A percentile compares a stretch with the other conserved stretches of the same genome.
Evolutionary conservation across 30 jellyfish, hydroid and myxozoan species (phyloP).

Genomic region (Chironex yamaguchii): DNA sequence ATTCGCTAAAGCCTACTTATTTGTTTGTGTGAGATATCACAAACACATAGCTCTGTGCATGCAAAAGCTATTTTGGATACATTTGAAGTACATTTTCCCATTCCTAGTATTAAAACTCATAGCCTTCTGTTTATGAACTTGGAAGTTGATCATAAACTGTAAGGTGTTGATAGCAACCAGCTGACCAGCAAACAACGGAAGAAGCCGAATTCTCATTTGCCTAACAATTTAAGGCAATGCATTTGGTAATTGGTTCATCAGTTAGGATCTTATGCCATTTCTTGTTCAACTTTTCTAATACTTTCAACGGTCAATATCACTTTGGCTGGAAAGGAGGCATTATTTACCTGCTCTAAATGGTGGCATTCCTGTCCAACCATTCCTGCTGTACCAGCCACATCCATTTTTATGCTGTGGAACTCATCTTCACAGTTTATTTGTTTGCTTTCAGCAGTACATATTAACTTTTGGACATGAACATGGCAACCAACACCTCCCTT

Average conservation of each 20-base stretch:
- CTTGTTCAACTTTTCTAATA: background rate
- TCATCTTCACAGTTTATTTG: conserved; percentile 10
- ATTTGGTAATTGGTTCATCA: background rate
- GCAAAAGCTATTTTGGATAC: too few relatives aligned
- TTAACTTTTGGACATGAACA: conserved; percentile 26
- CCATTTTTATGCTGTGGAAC: conserved; percentile 8
- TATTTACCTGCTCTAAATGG: conserved; percentile 28
- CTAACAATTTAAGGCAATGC: background rate
- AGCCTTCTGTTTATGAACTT: too few relatives aligned
- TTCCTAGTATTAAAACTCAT: too few relatives aligned
- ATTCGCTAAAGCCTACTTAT: too few relatives aligned
- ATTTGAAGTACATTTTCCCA: too few relatives aligned
- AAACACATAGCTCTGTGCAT: too few relatives aligned
- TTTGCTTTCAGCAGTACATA: background rate
- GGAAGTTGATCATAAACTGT: conserved; percentile 22
- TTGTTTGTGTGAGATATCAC: too few relatives aligned
- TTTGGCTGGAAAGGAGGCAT: conserved; percentile 17
- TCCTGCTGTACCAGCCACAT: conserved; percentile 15
- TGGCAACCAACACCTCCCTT: conserved; percentile 45
- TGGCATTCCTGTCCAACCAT: conserved; percentile 49
- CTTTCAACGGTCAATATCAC: background rate
- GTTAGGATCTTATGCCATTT: background rate
- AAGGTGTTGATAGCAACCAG: conserved; percentile 2
- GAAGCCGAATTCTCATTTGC: background rate
- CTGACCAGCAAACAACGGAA: conserved; percentile 22